These are phyloP conservation scores for western clawed frog (Xenopus tropicalis) DNA, from an alignment of 2,113 vertebrate genomes.

Conservation along the genomic window DNA sequence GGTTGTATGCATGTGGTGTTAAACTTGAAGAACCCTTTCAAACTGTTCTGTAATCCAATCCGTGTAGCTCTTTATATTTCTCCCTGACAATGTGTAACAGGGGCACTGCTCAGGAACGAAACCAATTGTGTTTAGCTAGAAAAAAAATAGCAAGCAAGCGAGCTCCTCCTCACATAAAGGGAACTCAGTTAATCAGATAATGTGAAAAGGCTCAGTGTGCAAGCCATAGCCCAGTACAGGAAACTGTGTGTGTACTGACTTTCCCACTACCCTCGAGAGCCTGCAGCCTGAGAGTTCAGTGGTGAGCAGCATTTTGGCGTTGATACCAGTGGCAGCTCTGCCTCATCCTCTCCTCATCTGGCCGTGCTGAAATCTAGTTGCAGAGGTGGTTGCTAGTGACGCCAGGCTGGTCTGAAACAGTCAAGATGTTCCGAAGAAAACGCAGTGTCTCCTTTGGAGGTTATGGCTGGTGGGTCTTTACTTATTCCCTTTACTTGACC, in stretches of 20 bases:
- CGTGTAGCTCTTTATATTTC: too few relatives aligned
- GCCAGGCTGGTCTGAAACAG: not conserved
- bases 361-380: not conserved
- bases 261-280: not conserved
- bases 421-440: constrained; percentile 82
- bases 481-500: not conserved
- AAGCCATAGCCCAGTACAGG: constrained; percentile 19
- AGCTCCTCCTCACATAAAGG: constrained; percentile 10
- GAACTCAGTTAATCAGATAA: constrained; percentile 7
- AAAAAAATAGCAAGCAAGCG: not conserved
- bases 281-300: not conserved
- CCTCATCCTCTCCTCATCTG: constrained; percentile 3
- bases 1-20: too few relatives aligned
- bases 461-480: constrained; percentile 83
- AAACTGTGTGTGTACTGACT: constrained; percentile 36
- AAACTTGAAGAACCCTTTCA: too few relatives aligned
- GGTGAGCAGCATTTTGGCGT: not conserved
- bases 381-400: constrained; percentile 20
- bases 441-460: constrained; percentile 93
- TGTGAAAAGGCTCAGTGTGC: not conserved
- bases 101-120: too few relatives aligned
- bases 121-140: too few relatives aligned
- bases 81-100: too few relatives aligned
- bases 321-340: not conserved
- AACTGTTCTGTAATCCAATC: too few relatives aligned